Evolutionary conservation across 2,888 invertebrate species (phyloP).

Genomic region (Gnatocerus cornutus): DNA sequence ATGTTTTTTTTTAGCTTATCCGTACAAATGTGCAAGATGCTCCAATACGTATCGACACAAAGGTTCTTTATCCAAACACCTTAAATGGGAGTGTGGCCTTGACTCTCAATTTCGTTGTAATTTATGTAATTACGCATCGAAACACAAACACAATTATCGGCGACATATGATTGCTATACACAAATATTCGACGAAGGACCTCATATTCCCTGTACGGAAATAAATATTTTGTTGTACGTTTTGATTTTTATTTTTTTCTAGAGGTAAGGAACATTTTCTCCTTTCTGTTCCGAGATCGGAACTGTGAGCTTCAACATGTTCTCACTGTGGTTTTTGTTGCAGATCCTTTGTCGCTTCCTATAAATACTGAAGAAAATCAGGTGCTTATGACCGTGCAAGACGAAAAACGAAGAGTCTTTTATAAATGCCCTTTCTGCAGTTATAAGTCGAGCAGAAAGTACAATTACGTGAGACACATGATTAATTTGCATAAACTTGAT

Average conservation of each 20-base stretch:
- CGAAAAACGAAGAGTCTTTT: neutral
- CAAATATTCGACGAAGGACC: constrained; percentile 10
- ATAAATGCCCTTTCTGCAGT: constrained; percentile 8
- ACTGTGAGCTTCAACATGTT: no score
- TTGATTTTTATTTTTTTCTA: neutral
- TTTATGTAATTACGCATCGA: constrained; percentile 51
- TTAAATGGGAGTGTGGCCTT: constrained; percentile 58
- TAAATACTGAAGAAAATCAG: neutral
- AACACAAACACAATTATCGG: constrained; percentile 53
- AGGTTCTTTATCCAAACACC: constrained; percentile 56
- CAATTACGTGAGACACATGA: constrained; percentile 25
- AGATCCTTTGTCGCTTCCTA: constrained; percentile 2
- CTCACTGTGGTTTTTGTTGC: neutral
- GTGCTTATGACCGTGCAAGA: neutral
- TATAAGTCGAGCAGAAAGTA: constrained; percentile 13
- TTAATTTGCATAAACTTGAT: neutral
- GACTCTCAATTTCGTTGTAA: constrained; percentile 53
- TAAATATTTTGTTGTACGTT: constrained; percentile 7
- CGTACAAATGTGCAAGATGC: constrained; percentile 21
- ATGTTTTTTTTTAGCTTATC: constrained; percentile 13
- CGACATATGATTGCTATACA: constrained; percentile 43
- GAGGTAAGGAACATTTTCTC: no score
- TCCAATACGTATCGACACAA: constrained; percentile 58
- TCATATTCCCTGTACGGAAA: neutral
- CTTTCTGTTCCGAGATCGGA: no score